These are phyloP conservation scores for Rhombomys opimus DNA, from an alignment of 2,113 vertebrate genomes.

Conservation along the genomic window DNA sequence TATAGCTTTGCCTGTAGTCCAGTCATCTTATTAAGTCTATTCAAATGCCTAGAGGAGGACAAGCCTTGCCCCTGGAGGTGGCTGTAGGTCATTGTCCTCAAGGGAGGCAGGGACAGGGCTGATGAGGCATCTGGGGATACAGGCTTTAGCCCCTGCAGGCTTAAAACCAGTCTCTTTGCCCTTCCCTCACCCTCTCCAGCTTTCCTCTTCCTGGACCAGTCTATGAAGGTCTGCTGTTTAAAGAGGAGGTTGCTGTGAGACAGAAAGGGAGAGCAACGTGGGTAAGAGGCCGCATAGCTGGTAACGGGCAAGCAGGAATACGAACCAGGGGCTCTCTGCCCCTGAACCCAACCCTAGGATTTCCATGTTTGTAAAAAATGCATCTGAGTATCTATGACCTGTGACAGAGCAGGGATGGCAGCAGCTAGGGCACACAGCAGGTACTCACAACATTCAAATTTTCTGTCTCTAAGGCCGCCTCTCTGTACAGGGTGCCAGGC, in stretches of 20 bases:
- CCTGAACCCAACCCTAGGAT: not conserved
- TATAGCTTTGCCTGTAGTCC: not conserved
- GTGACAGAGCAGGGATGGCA: no score
- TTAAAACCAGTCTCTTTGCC: not conserved
- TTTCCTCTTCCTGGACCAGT: not conserved
- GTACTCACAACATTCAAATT: not conserved
- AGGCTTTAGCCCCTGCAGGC: not conserved
- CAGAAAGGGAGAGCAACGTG: not conserved
- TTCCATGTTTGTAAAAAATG: not conserved
- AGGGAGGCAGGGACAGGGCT: not conserved
- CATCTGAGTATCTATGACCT: not conserved
- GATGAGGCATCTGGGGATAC: not conserved
- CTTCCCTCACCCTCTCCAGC: fast-evolving
- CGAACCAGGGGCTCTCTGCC: not conserved
- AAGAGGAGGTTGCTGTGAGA: not conserved
- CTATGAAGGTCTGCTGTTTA: not conserved
- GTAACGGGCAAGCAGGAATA: not conserved
- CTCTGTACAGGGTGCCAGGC: not conserved
- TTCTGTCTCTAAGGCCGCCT: not conserved
- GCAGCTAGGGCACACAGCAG: not conserved
- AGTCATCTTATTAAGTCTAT: not conserved
- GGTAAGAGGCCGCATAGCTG: not conserved
- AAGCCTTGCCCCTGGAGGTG: not conserved
- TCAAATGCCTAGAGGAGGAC: not conserved
- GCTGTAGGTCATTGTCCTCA: not conserved